Base-by-base conservation (phyloP, 2,888 invertebrate species). In the Hesperia comma region DNA sequence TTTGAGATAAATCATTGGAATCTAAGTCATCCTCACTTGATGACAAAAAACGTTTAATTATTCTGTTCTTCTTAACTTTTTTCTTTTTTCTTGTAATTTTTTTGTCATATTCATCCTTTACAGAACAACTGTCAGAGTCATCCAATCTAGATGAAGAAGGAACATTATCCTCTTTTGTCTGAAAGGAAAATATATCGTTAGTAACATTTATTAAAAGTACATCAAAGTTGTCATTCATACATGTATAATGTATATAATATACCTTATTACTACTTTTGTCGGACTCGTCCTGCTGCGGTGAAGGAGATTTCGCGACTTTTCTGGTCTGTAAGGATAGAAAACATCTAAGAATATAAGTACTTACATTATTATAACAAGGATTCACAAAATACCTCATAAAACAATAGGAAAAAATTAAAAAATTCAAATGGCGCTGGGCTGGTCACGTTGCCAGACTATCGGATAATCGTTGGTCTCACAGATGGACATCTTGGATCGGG, bases 21-120 rank as follows among this genome's bases (percentile, higher is more conserved):
- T 54, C 66, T 26, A 37, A 54, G 19, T 66, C 54, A 7, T 66
- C 60, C 40, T n/a, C 19, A 33, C 54, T 54, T 2, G 60, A 60
- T 53, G 60, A 66, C 12, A 46, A 0, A 54, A 41, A 1, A 0
- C 15, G 53, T n/a, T 63, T 63, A n/a, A 15, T 5, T 33, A 21
- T 7, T 32, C 8, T 66, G 19, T 21, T 66, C 46, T 46, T 66
- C 32, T 54, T 60, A 10, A 2, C 46, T 60, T 37, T 66, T 66
- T 46, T 66, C 26, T 41, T 66, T 43, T 60, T 66, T 43, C 10
- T 54, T 43, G 6, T 33, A 37, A 10, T 21, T 21, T 21, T 7
- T 46, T 54, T 19, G 12, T 10, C 7, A 12, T 19, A 33, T 17
- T 26, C 49, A 14, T 26, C 6, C 6, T 15, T 33, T 15, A n/a